Evolutionary conservation across 2,113 vertebrate genomes (phyloP), one percentile per base, ranked within the genome.

Genomic region (Alectura lathami): DNA sequence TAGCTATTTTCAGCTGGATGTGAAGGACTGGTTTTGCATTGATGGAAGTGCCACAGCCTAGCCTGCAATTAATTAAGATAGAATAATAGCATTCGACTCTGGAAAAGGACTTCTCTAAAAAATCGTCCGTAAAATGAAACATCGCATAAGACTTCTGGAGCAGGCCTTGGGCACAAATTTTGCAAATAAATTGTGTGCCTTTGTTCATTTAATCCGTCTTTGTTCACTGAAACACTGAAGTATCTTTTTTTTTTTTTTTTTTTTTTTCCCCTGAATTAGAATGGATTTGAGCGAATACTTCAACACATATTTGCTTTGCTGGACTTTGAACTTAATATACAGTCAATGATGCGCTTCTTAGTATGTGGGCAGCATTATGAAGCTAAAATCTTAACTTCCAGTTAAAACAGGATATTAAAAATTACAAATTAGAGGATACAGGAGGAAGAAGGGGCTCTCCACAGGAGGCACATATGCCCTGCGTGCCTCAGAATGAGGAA

Each of bases 401-500:
- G 62, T 87, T 91, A 50, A 85, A 93, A 80, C 70, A 93, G 89
- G 53, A 76, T 88, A 83, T 76, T 59, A 87, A 90, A 88, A 72
- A 94, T 91, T 48, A 88, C 66, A 93, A 72, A 86, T 73, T 74
- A 64, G 77, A 85, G 93, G 90, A 86, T 88, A 36, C 68, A 94
- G 92, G 88, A 95, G 84, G 91, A 95, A 67, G 69, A 92, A 91
- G 91, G 73, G 62, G 79, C 56, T 83, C 78, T 95, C 80, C 88
- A 88, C 3, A 0, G 80, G 77, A 86, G 88, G 93, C 74, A 86
- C 88, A 42, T 36, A 66, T 88, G 74, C 88, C 80, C 69, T 81
- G 64, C 77, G 72, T 32, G 50, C 43, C 73, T 62, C 80, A 84
- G 73, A 96, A 97, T 88, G 94, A 83, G 91, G 94, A 96, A 93